A percentile compares a stretch with the other conserved stretches of the same genome.
phyloP scores from a whole-genome alignment of 2,888 invertebrate species.

The Xestobium rufovillosum region DNA sequence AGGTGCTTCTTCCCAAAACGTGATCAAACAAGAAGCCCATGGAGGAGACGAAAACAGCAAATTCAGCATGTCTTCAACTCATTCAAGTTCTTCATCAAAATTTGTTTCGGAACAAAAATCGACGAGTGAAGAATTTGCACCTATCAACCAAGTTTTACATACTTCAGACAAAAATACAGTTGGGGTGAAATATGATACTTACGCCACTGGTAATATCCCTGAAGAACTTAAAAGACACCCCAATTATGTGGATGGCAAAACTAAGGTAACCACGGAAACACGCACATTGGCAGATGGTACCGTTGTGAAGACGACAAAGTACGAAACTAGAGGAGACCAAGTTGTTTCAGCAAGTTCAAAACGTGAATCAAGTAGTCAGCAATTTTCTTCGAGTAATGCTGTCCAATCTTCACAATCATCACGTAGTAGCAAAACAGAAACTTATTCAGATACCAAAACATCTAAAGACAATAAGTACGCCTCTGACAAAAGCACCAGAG shows the following conservation, averaged over 20 bases:
- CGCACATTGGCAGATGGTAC: constrained; percentile 60
- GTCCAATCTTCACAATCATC: constrained; percentile 1
- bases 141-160: constrained; percentile 12
- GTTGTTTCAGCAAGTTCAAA: constrained; percentile 5
- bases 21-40: constrained; percentile 46
- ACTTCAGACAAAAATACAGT: constrained; percentile 40
- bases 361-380: constrained; percentile 17
- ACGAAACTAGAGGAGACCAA: constrained; percentile 47
- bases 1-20: constrained; percentile 44
- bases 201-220: constrained; percentile 30
- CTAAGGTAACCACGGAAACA: constrained; percentile 59
- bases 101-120: constrained; percentile 31
- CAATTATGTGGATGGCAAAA: constrained; percentile 50
- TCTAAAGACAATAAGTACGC: no score
- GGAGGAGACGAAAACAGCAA: constrained; percentile 47
- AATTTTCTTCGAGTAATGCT: constrained; percentile 9
- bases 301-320: constrained; percentile 59
- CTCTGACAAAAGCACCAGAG: not conserved
- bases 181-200: constrained; percentile 31
- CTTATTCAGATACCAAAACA: not conserved
- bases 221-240: constrained; percentile 34
- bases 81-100: constrained; percentile 34
- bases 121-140: constrained; percentile 19
- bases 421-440: not conserved
- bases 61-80: constrained; percentile 37